phyloP scores from a whole-genome alignment of 2,888 invertebrate species.

The Lamellibrachia columna region DNA sequence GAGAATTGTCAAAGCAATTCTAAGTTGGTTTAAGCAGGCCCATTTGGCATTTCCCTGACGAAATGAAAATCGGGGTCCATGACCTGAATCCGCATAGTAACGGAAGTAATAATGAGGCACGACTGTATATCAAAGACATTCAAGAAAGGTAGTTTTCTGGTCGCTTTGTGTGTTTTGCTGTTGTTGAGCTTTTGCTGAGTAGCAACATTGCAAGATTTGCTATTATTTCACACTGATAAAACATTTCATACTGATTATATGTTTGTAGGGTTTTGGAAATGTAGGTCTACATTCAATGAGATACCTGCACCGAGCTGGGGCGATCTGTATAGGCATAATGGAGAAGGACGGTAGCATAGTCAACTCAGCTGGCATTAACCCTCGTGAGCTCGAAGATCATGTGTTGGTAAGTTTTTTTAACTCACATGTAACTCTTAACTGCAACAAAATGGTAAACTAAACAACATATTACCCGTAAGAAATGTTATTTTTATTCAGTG shows the following conservation, averaged over 20 bases:
- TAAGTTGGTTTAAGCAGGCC: too few relatives aligned
- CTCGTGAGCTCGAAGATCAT: slow-evolving; percentile 74
- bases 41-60: too few relatives aligned
- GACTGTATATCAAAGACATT: neutral
- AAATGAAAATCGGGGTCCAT: too few relatives aligned
- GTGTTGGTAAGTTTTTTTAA: slow-evolving; percentile 36
- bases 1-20: too few relatives aligned
- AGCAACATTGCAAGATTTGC: neutral
- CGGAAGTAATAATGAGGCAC: neutral
- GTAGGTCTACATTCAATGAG: slow-evolving; percentile 96
- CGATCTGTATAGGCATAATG: slow-evolving; percentile 88
- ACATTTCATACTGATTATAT: neutral
- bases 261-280: slow-evolving; percentile 88
- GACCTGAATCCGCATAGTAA: too few relatives aligned
- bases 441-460: neutral
- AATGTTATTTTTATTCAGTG: neutral
- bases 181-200: neutral
- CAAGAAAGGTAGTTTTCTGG: neutral
- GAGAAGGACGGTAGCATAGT: slow-evolving; percentile 88
- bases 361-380: slow-evolving; percentile 93
- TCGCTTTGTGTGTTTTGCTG: neutral
- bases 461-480: neutral
- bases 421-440: neutral
- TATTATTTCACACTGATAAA: neutral
- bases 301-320: slow-evolving; percentile 91